A percentile compares a stretch with the other conserved stretches of the same genome.
Conservation (phyloP, 2,113 vertebrate genomes). For the Sigmodon hispidus region DNA sequence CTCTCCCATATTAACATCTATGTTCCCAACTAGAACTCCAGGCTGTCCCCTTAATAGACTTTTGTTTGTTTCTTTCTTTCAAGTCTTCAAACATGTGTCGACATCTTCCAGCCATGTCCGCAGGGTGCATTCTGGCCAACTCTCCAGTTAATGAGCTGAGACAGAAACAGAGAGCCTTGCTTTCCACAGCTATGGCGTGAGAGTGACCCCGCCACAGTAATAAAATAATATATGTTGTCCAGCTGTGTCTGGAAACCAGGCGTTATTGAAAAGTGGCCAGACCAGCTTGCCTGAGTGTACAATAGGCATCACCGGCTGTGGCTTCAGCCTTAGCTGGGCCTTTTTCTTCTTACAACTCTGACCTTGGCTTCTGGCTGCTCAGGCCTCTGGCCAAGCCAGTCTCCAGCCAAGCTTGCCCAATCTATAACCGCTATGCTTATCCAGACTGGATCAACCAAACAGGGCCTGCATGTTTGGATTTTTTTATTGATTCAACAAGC, state of each 20-base stretch:
- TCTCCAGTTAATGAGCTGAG: constrained; percentile 89
- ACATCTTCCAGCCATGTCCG: constrained; percentile 87
- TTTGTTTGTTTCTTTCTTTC: constrained; percentile 88
- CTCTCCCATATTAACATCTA: neutral
- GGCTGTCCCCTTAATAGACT: constrained; percentile 88
- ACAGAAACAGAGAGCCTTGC: constrained; percentile 82
- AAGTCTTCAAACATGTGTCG: constrained; percentile 89
- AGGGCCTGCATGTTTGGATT: neutral
- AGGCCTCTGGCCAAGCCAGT: neutral
- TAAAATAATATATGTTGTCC: constrained; percentile 35
- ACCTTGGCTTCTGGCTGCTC: neutral
- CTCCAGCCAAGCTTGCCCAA: rapidly evolving
- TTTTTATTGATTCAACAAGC: neutral
- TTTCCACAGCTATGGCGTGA: constrained; percentile 8
- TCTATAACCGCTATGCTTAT: neutral
- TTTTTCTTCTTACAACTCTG: neutral
- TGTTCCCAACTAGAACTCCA: constrained; percentile 78
- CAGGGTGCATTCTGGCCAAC: constrained; percentile 85
- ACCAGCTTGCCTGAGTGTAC: neutral
- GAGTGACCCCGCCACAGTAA: neutral
- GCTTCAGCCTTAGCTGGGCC: neutral
- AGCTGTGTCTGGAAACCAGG: constrained; percentile 39
- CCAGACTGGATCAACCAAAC: neutral
- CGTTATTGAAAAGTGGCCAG: constrained; percentile 1
- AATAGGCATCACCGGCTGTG: rapidly evolving